Percentiles rank a stretch among this genome's conserved stretches.
Evolutionary conservation across 2,888 invertebrate genomes (phyloP).

Genomic region (Dysmachus trigonus): DNA sequence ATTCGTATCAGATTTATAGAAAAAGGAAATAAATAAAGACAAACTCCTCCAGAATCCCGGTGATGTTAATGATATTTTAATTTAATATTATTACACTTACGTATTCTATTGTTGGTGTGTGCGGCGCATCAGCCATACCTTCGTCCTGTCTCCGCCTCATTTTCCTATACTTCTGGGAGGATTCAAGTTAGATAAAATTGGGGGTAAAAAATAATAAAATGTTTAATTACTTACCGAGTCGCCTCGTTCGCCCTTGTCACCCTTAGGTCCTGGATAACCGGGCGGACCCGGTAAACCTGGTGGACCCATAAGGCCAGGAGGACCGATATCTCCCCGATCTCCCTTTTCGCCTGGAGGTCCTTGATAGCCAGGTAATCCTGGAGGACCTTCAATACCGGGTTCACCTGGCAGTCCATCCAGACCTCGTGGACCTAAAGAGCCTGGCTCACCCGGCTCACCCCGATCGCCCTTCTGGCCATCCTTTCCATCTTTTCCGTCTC

Average conservation of each 20-base stretch:
- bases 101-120: constrained; percentile 64
- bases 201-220: background rate
- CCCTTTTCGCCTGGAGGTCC: constrained; percentile 91
- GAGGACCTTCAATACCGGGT: constrained; percentile 87
- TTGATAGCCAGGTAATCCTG: constrained; percentile 77
- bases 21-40: no score
- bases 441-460: constrained; percentile 81
- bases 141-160: constrained; percentile 64
- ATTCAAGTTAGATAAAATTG: constrained; percentile 45
- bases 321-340: constrained; percentile 83
- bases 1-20: background rate
- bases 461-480: constrained; percentile 66
- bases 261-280: constrained; percentile 88
- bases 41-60: background rate
- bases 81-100: constrained; percentile 55
- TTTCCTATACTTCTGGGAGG: constrained; percentile 63
- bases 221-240: constrained; percentile 80
- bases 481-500: constrained; percentile 62
- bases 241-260: constrained; percentile 91
- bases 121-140: constrained; percentile 64
- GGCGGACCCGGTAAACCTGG: constrained; percentile 85
- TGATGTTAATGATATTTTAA: background rate
- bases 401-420: constrained; percentile 79
- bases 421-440: constrained; percentile 79
- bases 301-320: constrained; percentile 93